Conservation (phyloP, 2,888 invertebrate species). For the Lasioglossum morio region DNA sequence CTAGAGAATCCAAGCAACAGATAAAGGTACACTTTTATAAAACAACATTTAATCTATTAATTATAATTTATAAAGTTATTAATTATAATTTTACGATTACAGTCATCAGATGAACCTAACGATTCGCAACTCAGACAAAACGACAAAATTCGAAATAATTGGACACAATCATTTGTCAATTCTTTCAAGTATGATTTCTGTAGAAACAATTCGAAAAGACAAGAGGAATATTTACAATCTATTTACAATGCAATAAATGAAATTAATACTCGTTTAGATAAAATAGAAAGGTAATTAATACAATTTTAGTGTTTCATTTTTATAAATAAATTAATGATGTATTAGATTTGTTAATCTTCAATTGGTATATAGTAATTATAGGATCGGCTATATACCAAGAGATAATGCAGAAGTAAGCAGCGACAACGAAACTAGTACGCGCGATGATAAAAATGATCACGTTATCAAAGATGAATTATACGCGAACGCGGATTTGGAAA, state of each 20-base stretch:
- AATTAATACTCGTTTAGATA: conserved; percentile 84
- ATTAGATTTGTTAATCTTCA: conserved; percentile 15
- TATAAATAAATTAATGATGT: neutral
- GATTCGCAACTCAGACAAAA: neutral
- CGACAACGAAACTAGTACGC: neutral
- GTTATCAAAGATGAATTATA: conserved; percentile 2
- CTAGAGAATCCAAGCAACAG: conserved; percentile 88
- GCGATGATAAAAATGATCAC: neutral
- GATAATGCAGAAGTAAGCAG: conserved; percentile 2
- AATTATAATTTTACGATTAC: conserved; percentile 5
- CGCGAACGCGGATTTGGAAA: conserved; percentile 46
- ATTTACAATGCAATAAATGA: conserved; percentile 84
- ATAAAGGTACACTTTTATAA: conserved; percentile 73
- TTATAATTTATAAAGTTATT: too few relatives aligned
- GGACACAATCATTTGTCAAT: conserved; percentile 86
- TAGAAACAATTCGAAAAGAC: conserved; percentile 84
- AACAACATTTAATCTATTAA: neutral
- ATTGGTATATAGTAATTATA: conserved; percentile 13
- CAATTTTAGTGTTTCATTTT: neutral
- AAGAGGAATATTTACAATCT: conserved; percentile 83
- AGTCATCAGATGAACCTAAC: conserved; percentile 6
- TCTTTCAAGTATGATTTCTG: conserved; percentile 86
- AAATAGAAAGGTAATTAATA: conserved; percentile 83
- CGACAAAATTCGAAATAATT: conserved; percentile 75
- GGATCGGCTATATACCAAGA: neutral